These are phyloP conservation scores for Otus scops DNA, from an alignment of 2,797 vertebrate species.

Conservation along the genomic window DNA sequence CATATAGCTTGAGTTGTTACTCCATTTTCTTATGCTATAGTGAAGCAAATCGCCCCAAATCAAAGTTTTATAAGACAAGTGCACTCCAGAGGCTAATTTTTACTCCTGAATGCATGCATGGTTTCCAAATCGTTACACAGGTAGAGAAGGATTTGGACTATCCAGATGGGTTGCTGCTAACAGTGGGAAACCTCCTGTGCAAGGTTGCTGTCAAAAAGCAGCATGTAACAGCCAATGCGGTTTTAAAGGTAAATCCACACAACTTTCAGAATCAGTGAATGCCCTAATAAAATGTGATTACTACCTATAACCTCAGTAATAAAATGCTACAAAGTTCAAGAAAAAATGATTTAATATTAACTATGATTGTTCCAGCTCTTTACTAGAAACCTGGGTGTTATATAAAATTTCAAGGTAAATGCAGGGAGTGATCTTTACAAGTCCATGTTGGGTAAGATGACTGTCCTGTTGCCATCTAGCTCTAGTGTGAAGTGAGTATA, in stretches of 20 bases:
- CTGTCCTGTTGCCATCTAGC: neutral
- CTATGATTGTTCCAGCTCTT: conserved; percentile 60
- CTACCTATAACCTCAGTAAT: conserved; percentile 46
- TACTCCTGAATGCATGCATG: neutral
- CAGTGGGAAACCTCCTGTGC: conserved; percentile 1
- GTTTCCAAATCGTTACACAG: neutral
- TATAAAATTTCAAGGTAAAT: neutral
- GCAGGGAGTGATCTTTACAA: conserved; percentile 2
- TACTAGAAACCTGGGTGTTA: neutral
- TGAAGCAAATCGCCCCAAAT: conserved; percentile 36
- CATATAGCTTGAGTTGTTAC: neutral
- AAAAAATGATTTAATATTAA: conserved; percentile 67
- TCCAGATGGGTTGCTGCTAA: conserved; percentile 25
- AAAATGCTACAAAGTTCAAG: conserved; percentile 73
- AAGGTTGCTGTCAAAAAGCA: neutral
- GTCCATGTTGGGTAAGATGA: neutral
- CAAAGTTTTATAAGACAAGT: conserved; percentile 45
- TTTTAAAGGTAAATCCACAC: neutral
- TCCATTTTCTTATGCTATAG: conserved; percentile 27
- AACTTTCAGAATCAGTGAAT: neutral
- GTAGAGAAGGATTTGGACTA: neutral
- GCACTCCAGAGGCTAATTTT: conserved; percentile 32
- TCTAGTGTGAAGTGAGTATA: neutral
- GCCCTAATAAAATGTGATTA: conserved; percentile 39
- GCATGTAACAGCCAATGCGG: neutral